Percentiles rank a stretch among this genome's conserved stretches.
These are phyloP conservation scores for Tetrapedia diversipes DNA, from an alignment of 2,888 invertebrate species.

Conservation along the genomic window DNA sequence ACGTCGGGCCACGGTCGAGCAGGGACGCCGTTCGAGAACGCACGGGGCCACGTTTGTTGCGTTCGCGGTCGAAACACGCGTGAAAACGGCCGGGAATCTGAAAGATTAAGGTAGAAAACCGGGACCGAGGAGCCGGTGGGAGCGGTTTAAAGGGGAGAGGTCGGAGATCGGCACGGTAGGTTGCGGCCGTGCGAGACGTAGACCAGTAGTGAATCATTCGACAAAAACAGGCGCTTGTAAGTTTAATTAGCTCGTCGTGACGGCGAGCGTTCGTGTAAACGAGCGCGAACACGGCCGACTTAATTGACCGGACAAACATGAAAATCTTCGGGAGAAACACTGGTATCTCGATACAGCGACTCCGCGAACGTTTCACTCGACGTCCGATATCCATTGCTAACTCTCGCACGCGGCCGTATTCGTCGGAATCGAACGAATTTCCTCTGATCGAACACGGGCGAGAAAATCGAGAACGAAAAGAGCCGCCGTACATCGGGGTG, in stretches of 20 bases:
- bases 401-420: no score
- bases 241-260: conserved; percentile 52
- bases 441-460: background rate
- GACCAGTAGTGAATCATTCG: conserved; percentile 40
- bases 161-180: background rate
- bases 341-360: conserved; percentile 14
- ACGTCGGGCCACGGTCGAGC: background rate
- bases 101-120: background rate
- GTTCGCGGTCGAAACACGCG: conserved; percentile 29
- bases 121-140: background rate
- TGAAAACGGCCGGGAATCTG: conserved; percentile 20
- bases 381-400: no score
- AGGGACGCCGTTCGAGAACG: conserved; percentile 9
- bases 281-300: conserved; percentile 36
- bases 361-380: conserved; percentile 11
- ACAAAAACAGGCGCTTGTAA: conserved; percentile 39
- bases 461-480: conserved; percentile 1
- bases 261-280: conserved; percentile 44
- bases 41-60: conserved; percentile 19
- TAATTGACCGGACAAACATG: conserved; percentile 39
- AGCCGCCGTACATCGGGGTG: background rate
- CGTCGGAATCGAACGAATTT: background rate
- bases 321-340: conserved; percentile 44
- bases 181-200: conserved; percentile 29
- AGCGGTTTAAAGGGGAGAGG: no score